Conservation (phyloP, 2,888 invertebrate species). For the Drosophila neonasuta region DNA sequence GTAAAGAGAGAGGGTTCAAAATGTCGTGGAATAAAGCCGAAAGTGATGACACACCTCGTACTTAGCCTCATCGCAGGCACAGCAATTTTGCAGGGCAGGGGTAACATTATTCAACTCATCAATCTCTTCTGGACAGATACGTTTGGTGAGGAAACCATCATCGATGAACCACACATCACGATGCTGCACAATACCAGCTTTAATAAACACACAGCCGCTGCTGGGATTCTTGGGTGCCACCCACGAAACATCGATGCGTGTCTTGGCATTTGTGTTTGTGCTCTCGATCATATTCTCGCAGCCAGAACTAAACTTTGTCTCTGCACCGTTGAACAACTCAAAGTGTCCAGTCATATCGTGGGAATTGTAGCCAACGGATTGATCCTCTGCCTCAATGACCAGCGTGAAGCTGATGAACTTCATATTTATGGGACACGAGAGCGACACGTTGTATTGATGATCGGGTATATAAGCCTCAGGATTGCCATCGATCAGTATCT, state of each 20-base stretch:
- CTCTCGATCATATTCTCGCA: constrained; percentile 94
- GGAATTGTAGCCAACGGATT: constrained; percentile 67
- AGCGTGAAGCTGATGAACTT: constrained; percentile 92
- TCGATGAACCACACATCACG: constrained; percentile 91
- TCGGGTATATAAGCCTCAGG: constrained; percentile 87
- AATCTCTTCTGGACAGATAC: constrained; percentile 87
- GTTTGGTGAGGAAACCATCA: constrained; percentile 87
- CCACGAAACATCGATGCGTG: constrained; percentile 89
- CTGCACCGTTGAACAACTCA: constrained; percentile 87
- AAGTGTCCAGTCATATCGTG: constrained; percentile 85
- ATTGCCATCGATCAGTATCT: constrained; percentile 87
- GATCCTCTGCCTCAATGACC: constrained; percentile 87
- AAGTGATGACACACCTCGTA: constrained; percentile 87
- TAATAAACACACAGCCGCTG: constrained; percentile 91
- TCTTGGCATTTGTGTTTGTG: constrained; percentile 89
- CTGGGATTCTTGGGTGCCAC: constrained; percentile 88
- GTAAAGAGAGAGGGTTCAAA: neutral
- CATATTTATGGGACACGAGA: constrained; percentile 86
- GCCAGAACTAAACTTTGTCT: constrained; percentile 88
- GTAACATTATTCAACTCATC: constrained; percentile 86
- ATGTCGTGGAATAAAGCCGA: neutral
- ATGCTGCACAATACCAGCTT: constrained; percentile 89
- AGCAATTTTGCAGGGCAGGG: constrained; percentile 88
- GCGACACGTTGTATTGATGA: constrained; percentile 87
- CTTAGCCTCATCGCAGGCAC: constrained; percentile 98